Percentiles rank a stretch among this genome's conserved stretches.
Conservation (phyloP, 2,797 vertebrate species). For the Pitangus sulphuratus region DNA sequence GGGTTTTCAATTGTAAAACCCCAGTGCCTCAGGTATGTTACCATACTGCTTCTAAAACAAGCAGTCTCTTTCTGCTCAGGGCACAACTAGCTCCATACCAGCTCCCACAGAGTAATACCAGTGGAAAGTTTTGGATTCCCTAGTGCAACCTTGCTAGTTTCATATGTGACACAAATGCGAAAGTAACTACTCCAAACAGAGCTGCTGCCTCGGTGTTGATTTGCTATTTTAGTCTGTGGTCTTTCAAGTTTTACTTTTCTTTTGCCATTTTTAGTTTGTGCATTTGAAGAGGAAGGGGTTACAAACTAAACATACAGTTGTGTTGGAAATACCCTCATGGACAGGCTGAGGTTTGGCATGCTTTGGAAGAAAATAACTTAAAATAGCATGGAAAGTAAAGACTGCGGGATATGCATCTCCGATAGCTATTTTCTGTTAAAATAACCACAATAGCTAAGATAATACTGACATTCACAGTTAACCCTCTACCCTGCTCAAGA, state of each 20-base stretch:
- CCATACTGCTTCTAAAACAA: not conserved
- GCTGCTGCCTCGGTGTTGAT: not conserved
- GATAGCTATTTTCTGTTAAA: conserved; percentile 4
- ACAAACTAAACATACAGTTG: conserved; percentile 7
- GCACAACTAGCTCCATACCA: not conserved
- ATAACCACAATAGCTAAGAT: not conserved
- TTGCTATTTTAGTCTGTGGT: not conserved
- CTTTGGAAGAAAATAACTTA: conserved; percentile 24
- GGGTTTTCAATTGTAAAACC: not conserved
- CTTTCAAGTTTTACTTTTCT: not conserved
- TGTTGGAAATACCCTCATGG: not conserved
- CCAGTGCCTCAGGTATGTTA: not conserved
- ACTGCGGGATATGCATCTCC: not conserved
- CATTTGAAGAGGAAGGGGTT: not conserved
- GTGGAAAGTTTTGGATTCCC: not conserved
- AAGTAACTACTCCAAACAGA: not conserved
- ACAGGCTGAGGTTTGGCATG: conserved; percentile 1
- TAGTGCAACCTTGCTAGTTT: not conserved
- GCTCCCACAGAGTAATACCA: not conserved
- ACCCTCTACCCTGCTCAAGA: not conserved
- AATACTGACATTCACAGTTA: not conserved
- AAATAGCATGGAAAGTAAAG: conserved; percentile 27
- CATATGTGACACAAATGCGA: not conserved
- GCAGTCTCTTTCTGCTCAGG: not conserved
- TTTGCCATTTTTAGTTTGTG: not conserved